Base-by-base conservation (phyloP, 2,888 invertebrate genomes). In the Ashinkailepas kermadecensis region DNA sequence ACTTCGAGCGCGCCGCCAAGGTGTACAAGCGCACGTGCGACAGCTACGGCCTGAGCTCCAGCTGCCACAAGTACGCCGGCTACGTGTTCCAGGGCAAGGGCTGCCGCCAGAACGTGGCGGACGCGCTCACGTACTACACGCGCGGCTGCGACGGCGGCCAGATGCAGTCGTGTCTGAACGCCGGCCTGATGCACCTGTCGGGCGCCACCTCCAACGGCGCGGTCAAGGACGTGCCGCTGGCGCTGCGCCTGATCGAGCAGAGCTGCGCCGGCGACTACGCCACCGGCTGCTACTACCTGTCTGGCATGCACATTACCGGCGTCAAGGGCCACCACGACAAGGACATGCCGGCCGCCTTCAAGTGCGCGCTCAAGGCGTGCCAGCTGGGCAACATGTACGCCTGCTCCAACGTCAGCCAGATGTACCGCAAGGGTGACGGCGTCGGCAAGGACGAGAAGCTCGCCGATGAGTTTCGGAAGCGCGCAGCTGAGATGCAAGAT, bases 1-100 rank as follows among this genome's bases (percentile, higher is more conserved):
- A 97, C 86, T 93, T 90, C 85, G 91, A 92, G 80, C 94, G 94
- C 86, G 96, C 97, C 0, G 91, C 90, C 0, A 92, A 91, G 85
- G 91, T 97, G 12, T 98, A 92, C 87, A 92, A 93, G 88, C 91
- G 90, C 78, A 98, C 96, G 87, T 99, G 98, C 87, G 93, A 96
- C 86, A 93, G 94, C 83, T 92, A 92, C 85, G 92, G 93, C 83
- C 94, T 91, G 87, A 92, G 92, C 10, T 93, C 92, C 87, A 97
- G 97, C 86, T 99, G 99, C 87, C 91, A 92, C 84, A 96, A 96
- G 88, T 93, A 91, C 87, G 98, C 93, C 6, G 93, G 92, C 86
- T 89, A 88, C 84, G 84, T 85, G 56, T 86, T 88, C 78, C 83
- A 87, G 4, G 90, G 90, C 56, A 88, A 87, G 70, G 86, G 85